Percentiles rank a stretch among this genome's conserved stretches.
These are phyloP conservation scores for Lucinisca nassula DNA, from an alignment of 2,888 invertebrate genomes.

Conservation along the genomic window DNA sequence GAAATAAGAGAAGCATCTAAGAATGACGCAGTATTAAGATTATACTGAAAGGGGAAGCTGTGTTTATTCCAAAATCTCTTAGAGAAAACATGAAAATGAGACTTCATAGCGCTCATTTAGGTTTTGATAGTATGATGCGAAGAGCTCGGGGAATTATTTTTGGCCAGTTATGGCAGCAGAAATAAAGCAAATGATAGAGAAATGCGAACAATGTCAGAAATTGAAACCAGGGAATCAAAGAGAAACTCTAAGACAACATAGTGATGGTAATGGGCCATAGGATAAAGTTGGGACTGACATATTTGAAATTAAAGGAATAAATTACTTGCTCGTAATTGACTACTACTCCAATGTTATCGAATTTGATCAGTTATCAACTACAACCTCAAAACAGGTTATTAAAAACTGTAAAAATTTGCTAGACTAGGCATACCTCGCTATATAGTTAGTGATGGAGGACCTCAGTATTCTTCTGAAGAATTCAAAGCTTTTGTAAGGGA, in stretches of 20 bases:
- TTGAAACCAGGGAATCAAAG: constrained; percentile 30
- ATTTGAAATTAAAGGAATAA: constrained; percentile 44
- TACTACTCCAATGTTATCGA: constrained; percentile 61
- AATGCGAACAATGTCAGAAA: constrained; percentile 8
- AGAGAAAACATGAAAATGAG: constrained; percentile 23
- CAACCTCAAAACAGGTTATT: constrained; percentile 36
- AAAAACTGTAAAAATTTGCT: constrained; percentile 48
- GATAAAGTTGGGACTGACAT: constrained; percentile 34
- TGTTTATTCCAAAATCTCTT: constrained; percentile 27
- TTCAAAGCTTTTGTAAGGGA: constrained; percentile 36
- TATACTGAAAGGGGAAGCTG: constrained; percentile 53
- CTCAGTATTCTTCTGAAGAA: constrained; percentile 50
- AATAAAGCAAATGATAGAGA: constrained; percentile 26
- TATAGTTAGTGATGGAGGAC: constrained; percentile 51
- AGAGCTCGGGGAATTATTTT: constrained; percentile 37
- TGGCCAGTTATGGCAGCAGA: constrained; percentile 47
- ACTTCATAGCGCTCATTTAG: constrained; percentile 34
- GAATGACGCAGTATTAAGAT: no score
- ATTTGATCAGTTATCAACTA: constrained; percentile 42
- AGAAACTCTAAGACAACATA: constrained; percentile 23
- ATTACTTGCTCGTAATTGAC: constrained; percentile 58
- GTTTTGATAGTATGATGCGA: constrained; percentile 34
- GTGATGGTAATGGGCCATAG: constrained; percentile 26
- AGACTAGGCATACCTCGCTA: constrained; percentile 48
- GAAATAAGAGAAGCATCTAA: no score